Conservation (phyloP, 2,797 vertebrate genomes). For the Peromyscus melanophrys region DNA sequence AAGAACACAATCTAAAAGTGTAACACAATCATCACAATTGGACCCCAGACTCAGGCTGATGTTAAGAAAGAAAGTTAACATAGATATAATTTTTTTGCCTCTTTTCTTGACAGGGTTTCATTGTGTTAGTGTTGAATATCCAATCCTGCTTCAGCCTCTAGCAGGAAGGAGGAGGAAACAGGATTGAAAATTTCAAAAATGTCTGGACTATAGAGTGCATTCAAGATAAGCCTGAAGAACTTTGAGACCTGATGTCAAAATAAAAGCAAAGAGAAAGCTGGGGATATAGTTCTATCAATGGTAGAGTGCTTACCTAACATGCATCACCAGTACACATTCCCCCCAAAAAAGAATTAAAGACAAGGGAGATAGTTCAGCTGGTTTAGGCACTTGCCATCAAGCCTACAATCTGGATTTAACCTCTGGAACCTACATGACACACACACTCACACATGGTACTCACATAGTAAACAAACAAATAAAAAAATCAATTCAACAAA, state of each 20-base stretch:
- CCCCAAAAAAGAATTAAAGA: background rate
- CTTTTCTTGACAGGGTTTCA: background rate
- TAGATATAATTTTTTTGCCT: background rate
- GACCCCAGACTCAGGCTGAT: background rate
- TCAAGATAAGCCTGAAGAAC: background rate
- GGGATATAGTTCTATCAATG: background rate
- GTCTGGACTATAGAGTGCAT: background rate
- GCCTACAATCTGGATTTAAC: background rate
- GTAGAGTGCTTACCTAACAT: background rate
- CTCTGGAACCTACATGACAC: background rate
- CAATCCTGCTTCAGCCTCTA: background rate
- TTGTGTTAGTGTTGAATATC: background rate
- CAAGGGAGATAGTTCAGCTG: background rate
- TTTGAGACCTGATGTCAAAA: background rate
- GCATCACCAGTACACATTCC: background rate
- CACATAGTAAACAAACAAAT: background rate
- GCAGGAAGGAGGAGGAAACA: background rate
- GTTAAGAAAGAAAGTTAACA: slow-evolving; percentile 24
- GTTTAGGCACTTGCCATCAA: background rate
- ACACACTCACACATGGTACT: background rate
- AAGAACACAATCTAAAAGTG: background rate
- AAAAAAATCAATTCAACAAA: background rate
- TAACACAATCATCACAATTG: background rate
- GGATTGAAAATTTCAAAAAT: background rate
- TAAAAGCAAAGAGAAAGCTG: background rate